Base-by-base conservation (phyloP, 2,113 vertebrate species). In the Jacana jacana region DNA sequence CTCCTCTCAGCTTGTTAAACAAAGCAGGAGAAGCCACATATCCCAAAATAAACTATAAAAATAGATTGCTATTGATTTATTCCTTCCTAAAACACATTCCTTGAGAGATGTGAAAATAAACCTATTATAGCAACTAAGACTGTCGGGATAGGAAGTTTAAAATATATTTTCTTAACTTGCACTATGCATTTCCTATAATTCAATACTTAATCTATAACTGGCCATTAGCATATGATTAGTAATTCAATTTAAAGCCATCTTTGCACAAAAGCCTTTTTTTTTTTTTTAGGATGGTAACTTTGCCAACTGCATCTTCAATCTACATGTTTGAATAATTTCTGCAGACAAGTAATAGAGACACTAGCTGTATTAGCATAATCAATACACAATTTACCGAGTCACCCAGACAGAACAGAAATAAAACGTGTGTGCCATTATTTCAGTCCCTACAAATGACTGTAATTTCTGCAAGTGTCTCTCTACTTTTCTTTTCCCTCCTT, bases 301-400 rank as follows among this genome's bases (percentile, higher is more conserved):
- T 72, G 51, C 95, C 95, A 94, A 96, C 95, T 88, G 94, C 73
- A 91, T 94, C 97, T 97, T 96, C 94, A 90, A 97, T 98, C 97
- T 98, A 96, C 97, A 98, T 97, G 95, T 97, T 93, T 96, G 96
- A 97, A 96, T 96, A 96, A 96, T 96, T 97, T 97, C 97, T 95
- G 91, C 97, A 97, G 97, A 97, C 96, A 95, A 97, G 95, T 97
- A 98, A 98, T 97, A 98, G 97, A 98, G 97, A 98, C 91, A 96
- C 95, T 72, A 86, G 79, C n/a, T 64, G 63, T 70, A 97, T 98
- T 98, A 98, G 94, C 98, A 98, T 98, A 98, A 98, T 98, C 98
- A 98, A 98, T 98, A 98, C 57, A 94, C 97, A 98, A 98, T 98
- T 98, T 98, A 97, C 97, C 48, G 92, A 97, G 96, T 97, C 96